These are phyloP conservation scores for Capreolus pygargus DNA, from an alignment of 2,113 vertebrate species.

Conservation along the genomic window DNA sequence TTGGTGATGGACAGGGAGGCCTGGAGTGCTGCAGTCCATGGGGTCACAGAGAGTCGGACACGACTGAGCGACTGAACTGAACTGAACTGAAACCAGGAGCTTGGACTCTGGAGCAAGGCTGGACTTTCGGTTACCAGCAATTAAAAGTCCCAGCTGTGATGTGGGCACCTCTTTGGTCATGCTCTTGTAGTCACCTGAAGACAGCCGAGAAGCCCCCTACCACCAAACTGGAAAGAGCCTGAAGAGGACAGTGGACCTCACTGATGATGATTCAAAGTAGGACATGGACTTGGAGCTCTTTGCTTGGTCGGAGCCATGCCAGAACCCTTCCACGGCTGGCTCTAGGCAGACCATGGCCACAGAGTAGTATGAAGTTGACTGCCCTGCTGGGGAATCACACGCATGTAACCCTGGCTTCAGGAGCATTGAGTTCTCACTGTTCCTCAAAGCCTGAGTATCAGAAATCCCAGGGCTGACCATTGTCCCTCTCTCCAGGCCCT, in stretches of 20 bases:
- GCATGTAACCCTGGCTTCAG: neutral
- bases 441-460: neutral
- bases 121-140: neutral
- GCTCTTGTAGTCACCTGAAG: neutral
- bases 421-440: neutral
- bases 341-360: neutral
- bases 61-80: neutral
- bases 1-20: neutral
- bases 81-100: neutral
- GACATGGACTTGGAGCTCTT: neutral
- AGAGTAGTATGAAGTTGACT: fast-evolving
- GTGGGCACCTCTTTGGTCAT: neutral
- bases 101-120: neutral
- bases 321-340: fast-evolving
- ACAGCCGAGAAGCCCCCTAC: neutral
- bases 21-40: neutral
- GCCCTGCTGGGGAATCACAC: too few species aligned
- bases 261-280: neutral
- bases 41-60: neutral
- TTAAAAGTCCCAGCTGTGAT: neutral
- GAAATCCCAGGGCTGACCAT: neutral
- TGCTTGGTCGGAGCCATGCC: neutral
- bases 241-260: neutral
- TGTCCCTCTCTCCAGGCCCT: neutral
- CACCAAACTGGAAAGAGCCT: neutral